phyloP scores from a whole-genome alignment of 2,797 vertebrate species.

The Rhodeus uyekii region DNA sequence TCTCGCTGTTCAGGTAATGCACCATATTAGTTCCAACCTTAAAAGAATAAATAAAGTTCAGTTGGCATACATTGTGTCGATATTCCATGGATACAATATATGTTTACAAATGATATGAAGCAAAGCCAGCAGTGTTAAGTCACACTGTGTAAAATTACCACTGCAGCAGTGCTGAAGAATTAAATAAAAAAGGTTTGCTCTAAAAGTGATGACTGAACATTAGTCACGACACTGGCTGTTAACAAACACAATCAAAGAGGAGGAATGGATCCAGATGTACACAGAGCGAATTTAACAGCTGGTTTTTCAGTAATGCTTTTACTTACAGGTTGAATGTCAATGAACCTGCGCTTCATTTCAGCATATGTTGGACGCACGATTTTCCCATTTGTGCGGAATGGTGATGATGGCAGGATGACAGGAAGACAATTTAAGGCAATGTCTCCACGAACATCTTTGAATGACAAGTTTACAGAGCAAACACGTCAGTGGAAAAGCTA shows the following conservation, averaged over 20 bases:
- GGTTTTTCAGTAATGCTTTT: background rate
- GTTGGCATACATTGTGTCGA: background rate
- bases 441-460: constrained; percentile 1
- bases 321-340: constrained; percentile 9
- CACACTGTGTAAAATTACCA: background rate
- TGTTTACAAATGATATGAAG: background rate
- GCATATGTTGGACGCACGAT: background rate
- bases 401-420: background rate
- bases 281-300: background rate
- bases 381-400: constrained; percentile 1
- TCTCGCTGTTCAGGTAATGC: background rate
- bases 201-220: background rate
- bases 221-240: background rate
- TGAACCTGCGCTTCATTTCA: background rate
- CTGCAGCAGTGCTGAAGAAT: background rate
- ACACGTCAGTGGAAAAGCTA: background rate
- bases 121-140: background rate
- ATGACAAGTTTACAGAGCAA: background rate
- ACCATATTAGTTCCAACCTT: background rate
- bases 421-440: constrained; percentile 16
- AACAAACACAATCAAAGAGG: background rate
- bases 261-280: background rate
- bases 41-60: background rate
- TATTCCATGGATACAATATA: background rate
- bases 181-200: background rate